Conservation (phyloP, 2,113 vertebrate species). For the Notechis scutatus region DNA sequence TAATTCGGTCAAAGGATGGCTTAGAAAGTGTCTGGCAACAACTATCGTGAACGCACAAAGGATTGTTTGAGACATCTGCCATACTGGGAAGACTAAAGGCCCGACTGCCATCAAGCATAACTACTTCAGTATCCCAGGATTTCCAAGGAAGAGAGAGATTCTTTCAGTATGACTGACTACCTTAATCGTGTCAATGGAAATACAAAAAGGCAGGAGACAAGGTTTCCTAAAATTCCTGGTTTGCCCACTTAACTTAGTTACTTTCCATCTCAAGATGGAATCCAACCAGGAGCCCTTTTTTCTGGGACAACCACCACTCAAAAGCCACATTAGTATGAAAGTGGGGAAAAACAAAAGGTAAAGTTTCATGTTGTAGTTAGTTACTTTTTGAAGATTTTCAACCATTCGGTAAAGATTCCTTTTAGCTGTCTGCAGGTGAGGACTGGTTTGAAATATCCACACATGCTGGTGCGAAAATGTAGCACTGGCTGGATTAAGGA, state of each 20-base stretch:
- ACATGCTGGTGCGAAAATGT: background rate
- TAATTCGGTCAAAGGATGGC: background rate
- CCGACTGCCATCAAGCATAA: background rate
- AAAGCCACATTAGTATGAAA: background rate
- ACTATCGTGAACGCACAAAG: background rate
- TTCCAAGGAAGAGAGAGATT: background rate
- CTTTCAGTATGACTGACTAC: background rate
- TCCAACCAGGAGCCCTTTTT: background rate
- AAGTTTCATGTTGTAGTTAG: background rate
- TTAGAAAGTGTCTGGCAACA: background rate
- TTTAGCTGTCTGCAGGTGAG: too few relatives aligned
- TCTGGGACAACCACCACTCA: background rate
- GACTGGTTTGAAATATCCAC: background rate
- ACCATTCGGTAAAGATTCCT: background rate
- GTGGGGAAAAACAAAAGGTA: background rate
- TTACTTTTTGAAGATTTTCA: background rate
- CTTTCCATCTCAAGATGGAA: background rate
- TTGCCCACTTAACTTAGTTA: background rate
- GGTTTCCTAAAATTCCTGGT: background rate
- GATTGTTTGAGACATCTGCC: background rate
- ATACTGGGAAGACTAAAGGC: background rate
- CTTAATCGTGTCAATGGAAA: background rate
- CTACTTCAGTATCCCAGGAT: background rate
- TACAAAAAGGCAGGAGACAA: background rate
- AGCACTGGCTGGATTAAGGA: background rate